Evolutionary conservation across 1,140 invertebrate species (phyloP).

Genomic region (Drosophila ironensis): DNA sequence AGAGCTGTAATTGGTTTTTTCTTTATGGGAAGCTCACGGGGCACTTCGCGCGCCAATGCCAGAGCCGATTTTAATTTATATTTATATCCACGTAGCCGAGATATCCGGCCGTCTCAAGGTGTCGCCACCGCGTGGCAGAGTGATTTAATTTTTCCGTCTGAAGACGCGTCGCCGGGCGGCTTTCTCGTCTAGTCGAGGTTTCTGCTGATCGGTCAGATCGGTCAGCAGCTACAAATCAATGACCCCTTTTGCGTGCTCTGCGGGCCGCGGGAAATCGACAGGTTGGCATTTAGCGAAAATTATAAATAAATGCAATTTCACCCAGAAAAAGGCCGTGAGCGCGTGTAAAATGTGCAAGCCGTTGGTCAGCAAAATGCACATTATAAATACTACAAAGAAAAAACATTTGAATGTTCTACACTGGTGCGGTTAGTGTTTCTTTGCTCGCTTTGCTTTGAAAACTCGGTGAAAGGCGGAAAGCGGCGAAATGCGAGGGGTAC

Average conservation of each 20-base stretch:
- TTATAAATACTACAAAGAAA: too few species aligned
- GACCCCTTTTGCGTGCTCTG: slow-evolving; percentile 57
- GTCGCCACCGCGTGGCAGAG: neutral
- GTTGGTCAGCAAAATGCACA: slow-evolving; percentile 22
- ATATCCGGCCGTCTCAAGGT: slow-evolving; percentile 4
- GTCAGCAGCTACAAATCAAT: slow-evolving; percentile 50
- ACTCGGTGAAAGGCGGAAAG: slow-evolving; percentile 11
- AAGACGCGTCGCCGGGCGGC: slow-evolving; percentile 18
- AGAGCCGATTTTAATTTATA: slow-evolving; percentile 16
- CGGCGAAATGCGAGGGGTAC: slow-evolving; percentile 9
- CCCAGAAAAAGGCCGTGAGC: neutral
- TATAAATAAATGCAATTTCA: slow-evolving; percentile 51
- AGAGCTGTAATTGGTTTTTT: slow-evolving; percentile 11
- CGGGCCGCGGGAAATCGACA: slow-evolving; percentile 27
- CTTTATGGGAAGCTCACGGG: slow-evolving; percentile 2
- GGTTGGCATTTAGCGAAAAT: slow-evolving; percentile 61
- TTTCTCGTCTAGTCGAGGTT: slow-evolving; percentile 19
- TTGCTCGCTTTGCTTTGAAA: neutral
- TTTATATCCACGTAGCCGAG: slow-evolving; percentile 16
- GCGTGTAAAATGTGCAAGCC: slow-evolving; percentile 18
- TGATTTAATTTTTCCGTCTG: slow-evolving; percentile 6
- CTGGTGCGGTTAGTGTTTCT: slow-evolving; percentile 1
- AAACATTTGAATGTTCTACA: slow-evolving; percentile 27
- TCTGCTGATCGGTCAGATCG: slow-evolving; percentile 36
- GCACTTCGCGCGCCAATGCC: slow-evolving; percentile 14